A percentile compares a stretch with the other conserved stretches of the same genome.
These are phyloP conservation scores for Pegoplata infirma DNA, from an alignment of 2,888 invertebrate species.

Conservation along the genomic window DNA sequence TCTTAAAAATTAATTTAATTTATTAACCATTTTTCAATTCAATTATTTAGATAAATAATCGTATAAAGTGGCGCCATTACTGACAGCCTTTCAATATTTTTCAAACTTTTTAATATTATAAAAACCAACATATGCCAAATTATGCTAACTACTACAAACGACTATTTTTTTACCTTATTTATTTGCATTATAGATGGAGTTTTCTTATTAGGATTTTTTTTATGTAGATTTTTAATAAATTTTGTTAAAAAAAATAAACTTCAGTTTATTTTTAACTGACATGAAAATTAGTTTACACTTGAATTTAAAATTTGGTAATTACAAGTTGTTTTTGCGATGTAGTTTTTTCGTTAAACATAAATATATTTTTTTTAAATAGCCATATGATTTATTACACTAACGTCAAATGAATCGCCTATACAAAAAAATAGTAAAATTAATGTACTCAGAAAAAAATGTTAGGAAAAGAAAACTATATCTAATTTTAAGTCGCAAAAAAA, in stretches of 20 bases:
- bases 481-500: too few species aligned
- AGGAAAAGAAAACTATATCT: too few species aligned
- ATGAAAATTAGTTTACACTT: constrained; percentile 77
- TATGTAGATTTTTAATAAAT: too few species aligned
- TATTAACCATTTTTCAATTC: constrained; percentile 54
- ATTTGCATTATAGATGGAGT: not conserved
- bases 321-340: constrained; percentile 49
- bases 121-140: constrained; percentile 21
- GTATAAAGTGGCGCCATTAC: constrained; percentile 60
- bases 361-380: too few species aligned
- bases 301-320: constrained; percentile 66
- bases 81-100: constrained; percentile 40
- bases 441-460: not conserved
- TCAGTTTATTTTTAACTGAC: constrained; percentile 75
- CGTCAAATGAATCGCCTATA: constrained; percentile 56
- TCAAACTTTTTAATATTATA: constrained; percentile 12
- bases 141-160: not conserved
- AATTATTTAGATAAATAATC: constrained; percentile 59
- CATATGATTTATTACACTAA: constrained; percentile 55
- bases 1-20: constrained; percentile 44
- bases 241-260: not conserved
- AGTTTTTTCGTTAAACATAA: constrained; percentile 51
- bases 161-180: not conserved
- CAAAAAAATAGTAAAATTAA: constrained; percentile 13
- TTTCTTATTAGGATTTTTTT: too few species aligned